These are phyloP conservation scores for Upupa epops DNA, from an alignment of 2,113 vertebrate species.

Conservation along the genomic window DNA sequence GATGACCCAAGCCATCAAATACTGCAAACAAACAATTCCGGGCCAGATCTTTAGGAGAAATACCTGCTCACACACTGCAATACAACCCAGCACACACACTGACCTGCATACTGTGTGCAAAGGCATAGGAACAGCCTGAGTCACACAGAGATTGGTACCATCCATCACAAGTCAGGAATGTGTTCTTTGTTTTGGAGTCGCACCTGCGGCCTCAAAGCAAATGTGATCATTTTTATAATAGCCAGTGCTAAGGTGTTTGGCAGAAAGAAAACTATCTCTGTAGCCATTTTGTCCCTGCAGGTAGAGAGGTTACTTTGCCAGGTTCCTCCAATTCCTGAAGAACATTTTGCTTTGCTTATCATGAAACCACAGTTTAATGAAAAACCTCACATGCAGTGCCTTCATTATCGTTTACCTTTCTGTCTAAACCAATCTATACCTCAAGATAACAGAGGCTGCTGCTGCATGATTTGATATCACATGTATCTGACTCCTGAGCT, in stretches of 20 bases:
- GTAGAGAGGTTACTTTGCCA: background rate
- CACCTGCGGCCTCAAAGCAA: constrained; percentile 61
- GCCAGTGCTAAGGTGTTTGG: background rate
- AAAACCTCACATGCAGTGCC: background rate
- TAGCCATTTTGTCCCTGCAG: constrained; percentile 2
- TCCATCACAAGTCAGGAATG: constrained; percentile 62
- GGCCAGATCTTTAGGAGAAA: constrained; percentile 10
- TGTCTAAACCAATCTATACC: background rate
- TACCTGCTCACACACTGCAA: constrained; percentile 14
- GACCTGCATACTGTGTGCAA: background rate
- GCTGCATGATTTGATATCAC: background rate
- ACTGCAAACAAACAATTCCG: constrained; percentile 37
- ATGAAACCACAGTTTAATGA: constrained; percentile 27
- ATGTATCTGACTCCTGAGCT: background rate
- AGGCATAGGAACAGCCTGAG: constrained; percentile 49
- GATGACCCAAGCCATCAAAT: constrained; percentile 16
- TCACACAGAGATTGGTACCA: constrained; percentile 52
- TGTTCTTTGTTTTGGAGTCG: constrained; percentile 34
- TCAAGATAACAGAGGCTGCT: background rate
- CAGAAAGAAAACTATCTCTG: background rate
- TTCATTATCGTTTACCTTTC: background rate
- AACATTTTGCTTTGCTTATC: constrained; percentile 43
- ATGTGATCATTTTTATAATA: constrained; percentile 49
- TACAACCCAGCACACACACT: constrained; percentile 5
- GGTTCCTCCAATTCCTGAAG: constrained; percentile 14